phyloP scores from a whole-genome alignment of 2,113 vertebrate genomes.

The Periophthalmodon schlosseri region DNA sequence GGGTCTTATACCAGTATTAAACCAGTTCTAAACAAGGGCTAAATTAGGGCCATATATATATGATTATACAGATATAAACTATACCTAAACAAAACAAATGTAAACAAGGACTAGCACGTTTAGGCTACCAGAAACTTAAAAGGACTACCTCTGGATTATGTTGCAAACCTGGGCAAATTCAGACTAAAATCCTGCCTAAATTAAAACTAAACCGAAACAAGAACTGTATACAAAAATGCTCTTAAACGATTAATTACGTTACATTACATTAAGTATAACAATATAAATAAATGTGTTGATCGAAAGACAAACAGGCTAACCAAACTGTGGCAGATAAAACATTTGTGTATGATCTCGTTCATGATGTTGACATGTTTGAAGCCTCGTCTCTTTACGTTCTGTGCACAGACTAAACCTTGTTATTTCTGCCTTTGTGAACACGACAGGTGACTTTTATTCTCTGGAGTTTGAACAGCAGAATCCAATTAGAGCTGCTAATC shows the following conservation, averaged over 20 bases:
- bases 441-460: background rate
- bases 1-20: too few relatives aligned
- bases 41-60: too few relatives aligned
- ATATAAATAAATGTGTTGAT: background rate
- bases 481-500: conserved; percentile 2
- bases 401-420: background rate
- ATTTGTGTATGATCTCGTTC: background rate
- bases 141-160: too few relatives aligned
- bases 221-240: background rate
- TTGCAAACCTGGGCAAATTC: too few relatives aligned
- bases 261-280: background rate
- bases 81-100: too few relatives aligned
- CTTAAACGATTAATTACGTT: background rate
- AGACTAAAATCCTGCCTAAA: too few relatives aligned
- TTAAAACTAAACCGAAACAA: too few relatives aligned
- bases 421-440: background rate
- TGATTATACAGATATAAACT: too few relatives aligned
- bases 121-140: too few relatives aligned
- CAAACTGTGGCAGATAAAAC: too few relatives aligned
- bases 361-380: background rate
- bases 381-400: background rate
- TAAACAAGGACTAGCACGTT: too few relatives aligned
- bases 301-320: background rate
- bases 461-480: background rate
- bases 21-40: too few relatives aligned